phyloP scores from a whole-genome alignment of 1,140 invertebrate species.

The Popillia japonica region DNA sequence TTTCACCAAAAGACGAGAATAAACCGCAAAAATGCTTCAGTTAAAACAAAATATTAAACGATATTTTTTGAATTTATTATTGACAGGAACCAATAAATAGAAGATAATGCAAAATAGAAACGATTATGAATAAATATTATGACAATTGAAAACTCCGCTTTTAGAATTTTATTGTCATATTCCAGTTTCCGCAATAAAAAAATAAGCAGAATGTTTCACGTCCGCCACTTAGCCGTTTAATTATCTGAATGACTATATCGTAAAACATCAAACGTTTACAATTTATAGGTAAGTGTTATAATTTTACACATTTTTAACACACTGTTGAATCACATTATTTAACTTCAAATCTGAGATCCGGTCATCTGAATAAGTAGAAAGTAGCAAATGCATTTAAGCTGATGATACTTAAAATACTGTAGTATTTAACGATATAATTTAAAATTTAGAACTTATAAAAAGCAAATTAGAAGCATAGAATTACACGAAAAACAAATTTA shows the following conservation, averaged over 20 bases:
- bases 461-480: no score
- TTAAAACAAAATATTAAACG: background rate
- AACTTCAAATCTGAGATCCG: no score
- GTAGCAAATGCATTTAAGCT: no score
- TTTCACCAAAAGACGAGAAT: background rate
- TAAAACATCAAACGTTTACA: background rate
- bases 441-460: no score
- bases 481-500: no score
- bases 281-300: background rate
- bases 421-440: no score
- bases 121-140: background rate
- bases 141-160: background rate
- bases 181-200: conserved; percentile 21
- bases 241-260: background rate
- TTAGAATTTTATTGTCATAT: conserved; percentile 5
- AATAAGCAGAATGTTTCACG: background rate
- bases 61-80: background rate
- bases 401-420: no score
- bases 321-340: no score
- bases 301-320: no score
- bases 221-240: background rate
- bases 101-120: background rate
- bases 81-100: background rate
- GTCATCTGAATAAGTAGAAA: no score
- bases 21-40: conserved; percentile 6